Conservation (phyloP, 2,888 invertebrate species). For the Sinohyriopsis cumingii region DNA sequence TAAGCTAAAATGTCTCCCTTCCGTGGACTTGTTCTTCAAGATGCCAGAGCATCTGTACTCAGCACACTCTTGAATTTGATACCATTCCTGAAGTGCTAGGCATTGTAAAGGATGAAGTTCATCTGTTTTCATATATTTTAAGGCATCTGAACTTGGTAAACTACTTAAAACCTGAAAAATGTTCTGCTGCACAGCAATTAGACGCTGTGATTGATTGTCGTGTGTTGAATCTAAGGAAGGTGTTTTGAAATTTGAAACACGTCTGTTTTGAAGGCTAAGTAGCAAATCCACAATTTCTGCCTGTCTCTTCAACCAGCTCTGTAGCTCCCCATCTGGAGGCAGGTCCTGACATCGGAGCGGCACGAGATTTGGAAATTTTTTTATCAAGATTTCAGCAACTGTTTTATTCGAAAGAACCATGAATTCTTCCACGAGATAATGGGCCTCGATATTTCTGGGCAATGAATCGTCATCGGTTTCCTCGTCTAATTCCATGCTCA, state of each 20-base stretch:
- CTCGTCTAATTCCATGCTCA: not conserved
- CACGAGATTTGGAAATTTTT: slow-evolving; percentile 16
- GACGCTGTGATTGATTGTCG: not conserved
- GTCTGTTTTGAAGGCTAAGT: slow-evolving; percentile 17
- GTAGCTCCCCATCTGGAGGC: slow-evolving; percentile 13
- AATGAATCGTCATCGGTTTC: slow-evolving; percentile 9
- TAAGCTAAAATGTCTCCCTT: slow-evolving; percentile 29
- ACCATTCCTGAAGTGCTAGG: slow-evolving; percentile 19
- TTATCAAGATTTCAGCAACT: slow-evolving; percentile 22
- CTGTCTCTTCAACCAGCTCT: slow-evolving; percentile 18
- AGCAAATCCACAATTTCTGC: slow-evolving; percentile 11
- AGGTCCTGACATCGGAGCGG: slow-evolving; percentile 27
- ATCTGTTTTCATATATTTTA: slow-evolving; percentile 14
- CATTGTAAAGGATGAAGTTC: slow-evolving; percentile 1
- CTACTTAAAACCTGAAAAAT: not conserved
- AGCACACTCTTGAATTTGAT: slow-evolving; percentile 20
- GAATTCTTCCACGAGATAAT: slow-evolving; percentile 36
- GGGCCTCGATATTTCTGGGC: slow-evolving; percentile 18
- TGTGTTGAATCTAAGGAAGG: slow-evolving; percentile 1
- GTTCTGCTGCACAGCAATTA: not conserved
- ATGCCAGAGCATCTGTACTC: slow-evolving; percentile 16
- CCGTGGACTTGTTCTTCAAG: not conserved
- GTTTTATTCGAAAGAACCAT: slow-evolving; percentile 32
- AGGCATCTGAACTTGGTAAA: not conserved
- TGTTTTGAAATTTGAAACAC: not conserved